Conservation (phyloP, 2,113 vertebrate genomes). For the Periophthalmodon schlosseri region DNA sequence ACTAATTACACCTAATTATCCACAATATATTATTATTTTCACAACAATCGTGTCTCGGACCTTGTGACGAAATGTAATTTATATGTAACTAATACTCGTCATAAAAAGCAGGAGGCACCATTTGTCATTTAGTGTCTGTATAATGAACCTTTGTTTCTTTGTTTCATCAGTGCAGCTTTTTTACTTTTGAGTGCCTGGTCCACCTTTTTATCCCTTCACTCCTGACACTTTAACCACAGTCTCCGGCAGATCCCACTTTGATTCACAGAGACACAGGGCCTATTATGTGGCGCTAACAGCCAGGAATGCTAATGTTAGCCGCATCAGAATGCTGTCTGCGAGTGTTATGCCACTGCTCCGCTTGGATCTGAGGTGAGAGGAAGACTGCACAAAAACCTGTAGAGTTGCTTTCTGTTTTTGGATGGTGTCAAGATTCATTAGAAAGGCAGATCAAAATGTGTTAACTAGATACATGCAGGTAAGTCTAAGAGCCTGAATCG, state of each 20-base stretch:
- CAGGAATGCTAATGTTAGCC: slow-evolving; percentile 42
- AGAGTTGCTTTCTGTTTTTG: slow-evolving; percentile 27
- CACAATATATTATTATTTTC: too few species aligned
- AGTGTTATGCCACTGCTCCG: slow-evolving; percentile 33
- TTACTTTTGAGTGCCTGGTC: slow-evolving; percentile 2
- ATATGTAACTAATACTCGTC: too few species aligned
- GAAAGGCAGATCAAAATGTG: slow-evolving; percentile 8
- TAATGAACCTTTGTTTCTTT: slow-evolving; percentile 8
- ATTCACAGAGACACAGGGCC: neutral
- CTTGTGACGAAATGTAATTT: too few species aligned
- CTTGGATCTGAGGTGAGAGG: slow-evolving; percentile 16
- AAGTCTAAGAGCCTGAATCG: neutral
- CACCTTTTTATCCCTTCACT: slow-evolving; percentile 21
- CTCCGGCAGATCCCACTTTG: slow-evolving; percentile 31
- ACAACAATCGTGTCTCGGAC: too few species aligned
- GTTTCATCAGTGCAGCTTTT: slow-evolving; percentile 8
- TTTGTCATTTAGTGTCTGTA: neutral
- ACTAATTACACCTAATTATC: too few species aligned
- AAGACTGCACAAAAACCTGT: slow-evolving; percentile 2
- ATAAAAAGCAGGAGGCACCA: neutral
- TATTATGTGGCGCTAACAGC: slow-evolving; percentile 35
- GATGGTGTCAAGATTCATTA: slow-evolving; percentile 19
- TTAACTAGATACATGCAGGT: too few species aligned
- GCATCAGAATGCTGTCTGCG: slow-evolving; percentile 13
- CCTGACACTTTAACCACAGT: slow-evolving; percentile 18